A percentile compares a stretch with the other conserved stretches of the same genome.
Evolutionary conservation across 2,113 vertebrate species (phyloP).

Genomic region (Oxyura jamaicensis): DNA sequence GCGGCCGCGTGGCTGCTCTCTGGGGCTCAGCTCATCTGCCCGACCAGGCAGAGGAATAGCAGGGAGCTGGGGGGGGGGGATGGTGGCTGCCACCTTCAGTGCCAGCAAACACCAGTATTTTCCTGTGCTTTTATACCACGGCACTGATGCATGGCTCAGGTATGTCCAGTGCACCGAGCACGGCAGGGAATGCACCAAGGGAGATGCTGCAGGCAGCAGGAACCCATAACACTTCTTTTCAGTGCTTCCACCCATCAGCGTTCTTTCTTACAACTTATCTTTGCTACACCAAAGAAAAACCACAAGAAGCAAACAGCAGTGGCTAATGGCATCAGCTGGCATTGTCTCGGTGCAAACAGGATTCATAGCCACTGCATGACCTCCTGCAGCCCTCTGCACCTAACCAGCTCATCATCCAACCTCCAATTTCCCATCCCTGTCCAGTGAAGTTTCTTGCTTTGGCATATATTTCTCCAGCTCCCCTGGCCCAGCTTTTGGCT

Average conservation of each 20-base stretch:
- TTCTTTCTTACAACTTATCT: not conserved
- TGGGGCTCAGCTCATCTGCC: not conserved
- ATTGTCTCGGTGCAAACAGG: accelerated
- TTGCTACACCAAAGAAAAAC: not conserved
- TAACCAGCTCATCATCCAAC: not conserved
- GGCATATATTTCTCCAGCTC: not conserved
- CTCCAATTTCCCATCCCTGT: not conserved
- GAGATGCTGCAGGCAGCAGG: accelerated
- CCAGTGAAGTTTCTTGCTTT: not conserved
- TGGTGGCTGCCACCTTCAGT: not conserved
- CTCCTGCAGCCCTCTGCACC: not conserved
- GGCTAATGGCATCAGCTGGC: not conserved
- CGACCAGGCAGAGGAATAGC: not conserved
- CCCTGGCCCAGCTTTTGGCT: not conserved
- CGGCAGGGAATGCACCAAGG: not conserved
- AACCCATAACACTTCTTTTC: not conserved
- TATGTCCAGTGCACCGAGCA: accelerated
- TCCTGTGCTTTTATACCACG: not conserved
- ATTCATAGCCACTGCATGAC: not conserved
- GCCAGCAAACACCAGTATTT: not conserved
- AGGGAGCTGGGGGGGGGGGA: not conserved
- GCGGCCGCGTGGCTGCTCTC: not conserved
- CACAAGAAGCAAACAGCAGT: not conserved
- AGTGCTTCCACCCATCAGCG: accelerated
- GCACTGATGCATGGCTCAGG: not conserved